phyloP scores from a whole-genome alignment of 2,113 vertebrate species.

The Actenoides hombroni region DNA sequence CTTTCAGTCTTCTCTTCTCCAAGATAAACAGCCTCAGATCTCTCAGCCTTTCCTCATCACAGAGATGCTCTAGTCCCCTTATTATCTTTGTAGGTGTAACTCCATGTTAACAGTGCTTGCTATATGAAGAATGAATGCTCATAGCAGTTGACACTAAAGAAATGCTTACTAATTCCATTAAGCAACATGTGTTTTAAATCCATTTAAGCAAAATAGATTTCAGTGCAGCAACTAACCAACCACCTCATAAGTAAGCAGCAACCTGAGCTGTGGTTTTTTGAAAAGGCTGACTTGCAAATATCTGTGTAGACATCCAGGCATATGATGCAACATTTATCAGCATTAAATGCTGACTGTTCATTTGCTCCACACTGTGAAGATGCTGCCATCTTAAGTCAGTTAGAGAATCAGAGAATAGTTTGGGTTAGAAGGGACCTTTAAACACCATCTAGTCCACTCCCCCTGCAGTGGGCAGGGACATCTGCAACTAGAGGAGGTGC shows the following conservation, averaged over 20 bases:
- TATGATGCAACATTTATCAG: neutral
- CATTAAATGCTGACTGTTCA: neutral
- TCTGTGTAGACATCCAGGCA: neutral
- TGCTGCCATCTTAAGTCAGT: neutral
- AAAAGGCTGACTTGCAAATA: neutral
- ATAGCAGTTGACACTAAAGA: neutral
- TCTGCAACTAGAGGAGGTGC: neutral
- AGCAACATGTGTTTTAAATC: neutral
- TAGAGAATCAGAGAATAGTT: neutral
- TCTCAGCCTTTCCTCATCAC: too few relatives aligned
- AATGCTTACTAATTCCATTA: neutral
- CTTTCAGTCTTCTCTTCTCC: too few relatives aligned
- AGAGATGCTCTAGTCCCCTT: neutral
- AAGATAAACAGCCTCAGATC: too few relatives aligned
- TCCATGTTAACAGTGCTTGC: neutral
- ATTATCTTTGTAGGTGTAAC: neutral
- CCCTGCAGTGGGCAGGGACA: neutral
- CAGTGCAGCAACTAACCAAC: neutral
- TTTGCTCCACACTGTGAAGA: rapidly evolving
- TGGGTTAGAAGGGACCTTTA: neutral
- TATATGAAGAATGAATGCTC: neutral
- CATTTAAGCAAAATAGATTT: neutral
- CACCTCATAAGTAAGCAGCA: neutral
- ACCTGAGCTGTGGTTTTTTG: neutral
- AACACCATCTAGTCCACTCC: neutral